Conservation (phyloP, 1,140 invertebrate genomes). For the Scaptomyza pallida region DNA sequence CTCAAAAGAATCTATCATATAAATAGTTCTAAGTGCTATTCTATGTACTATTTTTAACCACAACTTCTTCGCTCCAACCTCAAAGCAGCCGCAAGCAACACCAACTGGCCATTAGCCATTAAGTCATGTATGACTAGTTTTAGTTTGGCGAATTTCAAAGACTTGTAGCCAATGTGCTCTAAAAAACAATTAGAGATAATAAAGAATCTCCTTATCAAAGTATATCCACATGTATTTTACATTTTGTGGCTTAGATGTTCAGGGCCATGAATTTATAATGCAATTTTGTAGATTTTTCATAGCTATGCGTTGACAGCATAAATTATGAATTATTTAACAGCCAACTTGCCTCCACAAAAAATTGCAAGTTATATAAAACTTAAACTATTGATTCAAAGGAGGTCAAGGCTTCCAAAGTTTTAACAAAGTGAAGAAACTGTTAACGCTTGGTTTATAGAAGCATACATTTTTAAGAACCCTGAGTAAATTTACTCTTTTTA, state of each 20-base stretch:
- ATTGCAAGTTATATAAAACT: background rate
- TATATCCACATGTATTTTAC: background rate
- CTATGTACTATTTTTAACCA: background rate
- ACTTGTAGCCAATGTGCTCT: too few species aligned
- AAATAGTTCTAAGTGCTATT: background rate
- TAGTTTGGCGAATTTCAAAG: slow-evolving; percentile 1
- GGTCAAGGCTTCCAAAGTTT: background rate
- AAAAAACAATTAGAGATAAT: slow-evolving; percentile 25
- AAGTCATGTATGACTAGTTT: background rate
- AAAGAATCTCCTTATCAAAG: background rate
- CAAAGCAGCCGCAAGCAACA: slow-evolving; percentile 8
- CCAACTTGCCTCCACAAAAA: background rate
- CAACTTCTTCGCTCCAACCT: slow-evolving; percentile 15
- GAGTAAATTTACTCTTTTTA: too few species aligned
- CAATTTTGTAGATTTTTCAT: slow-evolving; percentile 19
- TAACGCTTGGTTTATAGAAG: too few species aligned
- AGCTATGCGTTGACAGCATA: background rate
- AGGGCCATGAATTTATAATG: slow-evolving; percentile 23
- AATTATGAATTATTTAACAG: slow-evolving; percentile 13
- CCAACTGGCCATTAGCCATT: slow-evolving; percentile 32
- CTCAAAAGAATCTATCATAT: background rate
- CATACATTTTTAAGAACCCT: background rate
- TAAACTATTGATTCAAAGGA: background rate
- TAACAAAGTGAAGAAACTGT: too few species aligned
- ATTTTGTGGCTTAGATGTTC: background rate